A percentile compares a stretch with the other conserved stretches of the same genome.
Conservation (phyloP, 53 echinoderm and acorn worm species). For the Apostichopus leukothele region DNA sequence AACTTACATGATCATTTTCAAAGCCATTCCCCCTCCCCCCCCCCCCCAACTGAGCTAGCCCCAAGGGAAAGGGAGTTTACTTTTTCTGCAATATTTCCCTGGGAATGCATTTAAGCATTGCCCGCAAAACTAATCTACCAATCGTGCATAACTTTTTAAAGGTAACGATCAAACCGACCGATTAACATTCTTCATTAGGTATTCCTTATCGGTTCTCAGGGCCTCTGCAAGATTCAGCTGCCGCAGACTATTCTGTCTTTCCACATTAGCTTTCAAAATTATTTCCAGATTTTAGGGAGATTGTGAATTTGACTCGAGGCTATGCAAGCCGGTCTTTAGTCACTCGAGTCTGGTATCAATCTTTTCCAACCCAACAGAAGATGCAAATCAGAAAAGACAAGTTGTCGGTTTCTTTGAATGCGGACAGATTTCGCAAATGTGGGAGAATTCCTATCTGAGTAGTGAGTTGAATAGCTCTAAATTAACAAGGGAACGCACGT, state of each 20-base stretch:
- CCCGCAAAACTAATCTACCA: slow-evolving; percentile 33
- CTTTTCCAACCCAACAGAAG: neutral
- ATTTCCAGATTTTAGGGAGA: slow-evolving; percentile 36
- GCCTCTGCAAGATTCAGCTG: slow-evolving; percentile 33
- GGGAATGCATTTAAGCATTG: slow-evolving; percentile 12
- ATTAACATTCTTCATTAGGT: slow-evolving; percentile 34
- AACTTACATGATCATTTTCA: neutral
- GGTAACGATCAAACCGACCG: slow-evolving; percentile 36
- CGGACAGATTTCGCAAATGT: neutral
- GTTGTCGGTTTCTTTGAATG: slow-evolving; percentile 11
- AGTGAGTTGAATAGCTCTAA: too few species aligned
- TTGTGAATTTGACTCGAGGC: slow-evolving; percentile 35
- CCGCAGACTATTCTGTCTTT: neutral
- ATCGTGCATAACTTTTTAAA: slow-evolving; percentile 20
- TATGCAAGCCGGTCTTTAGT: slow-evolving; percentile 4
- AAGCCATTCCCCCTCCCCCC: slow-evolving; percentile 4
- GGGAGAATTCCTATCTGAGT: too few species aligned
- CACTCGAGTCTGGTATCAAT: neutral
- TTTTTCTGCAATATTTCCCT: neutral
- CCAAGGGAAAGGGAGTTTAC: neutral
- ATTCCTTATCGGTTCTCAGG: slow-evolving; percentile 25
- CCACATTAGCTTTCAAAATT: slow-evolving; percentile 19
- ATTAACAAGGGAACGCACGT: too few species aligned
- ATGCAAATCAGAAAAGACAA: neutral
- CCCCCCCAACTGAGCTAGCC: neutral